Base-by-base conservation (phyloP, 1,140 invertebrate genomes). In the Centruroides vittatus region DNA sequence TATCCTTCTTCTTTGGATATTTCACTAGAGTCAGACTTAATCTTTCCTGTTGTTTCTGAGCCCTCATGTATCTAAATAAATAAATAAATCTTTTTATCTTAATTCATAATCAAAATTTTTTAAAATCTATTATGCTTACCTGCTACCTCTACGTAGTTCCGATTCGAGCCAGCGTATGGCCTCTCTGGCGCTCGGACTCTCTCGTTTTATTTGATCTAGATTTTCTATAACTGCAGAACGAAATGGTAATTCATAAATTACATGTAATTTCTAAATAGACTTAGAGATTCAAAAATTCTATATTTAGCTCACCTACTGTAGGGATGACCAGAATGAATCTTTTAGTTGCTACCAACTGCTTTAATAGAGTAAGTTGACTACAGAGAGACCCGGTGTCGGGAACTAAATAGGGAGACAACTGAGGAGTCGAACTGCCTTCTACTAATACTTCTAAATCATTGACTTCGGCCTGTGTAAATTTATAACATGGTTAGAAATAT, bases 91-190 rank as follows among this genome's bases (percentile, higher is more conserved):
- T 36, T 54, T 57, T 34, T 35, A 55, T 49, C 5, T 10, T 12
- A 50, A 52, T 58, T 41, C 46, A 57, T 41, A 35, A 51, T 11
- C 50, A 57, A 48, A 9, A 51, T 60, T 41, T 47, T 36, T 12
- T 57, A 35, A 12, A 59, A 61, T n/a, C 23, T 48, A 50, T 46
- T 13, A 12, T 36, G 89, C 73, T 70, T 85, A 92, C 58, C 89
- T 78, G 63, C 89, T 89, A 9, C 91, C 91, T 65, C 83, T 82
- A 60, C 84, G 82, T 23, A 94, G 82, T 74, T 93, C 88, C 35
- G 78, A 73, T 73, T 94, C 91, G 55, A 96, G 74, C 90, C 91
- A 94, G 64, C 91, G 84, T 57, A 92, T 94, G 3, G 87, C 88
- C 71, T 93, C 88, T 55, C 91, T 78, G 0, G 89, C 90, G 65